Evolutionary conservation across 2,797 vertebrate species (phyloP).

Genomic region (Schizopygopsis pylzovi): DNA sequence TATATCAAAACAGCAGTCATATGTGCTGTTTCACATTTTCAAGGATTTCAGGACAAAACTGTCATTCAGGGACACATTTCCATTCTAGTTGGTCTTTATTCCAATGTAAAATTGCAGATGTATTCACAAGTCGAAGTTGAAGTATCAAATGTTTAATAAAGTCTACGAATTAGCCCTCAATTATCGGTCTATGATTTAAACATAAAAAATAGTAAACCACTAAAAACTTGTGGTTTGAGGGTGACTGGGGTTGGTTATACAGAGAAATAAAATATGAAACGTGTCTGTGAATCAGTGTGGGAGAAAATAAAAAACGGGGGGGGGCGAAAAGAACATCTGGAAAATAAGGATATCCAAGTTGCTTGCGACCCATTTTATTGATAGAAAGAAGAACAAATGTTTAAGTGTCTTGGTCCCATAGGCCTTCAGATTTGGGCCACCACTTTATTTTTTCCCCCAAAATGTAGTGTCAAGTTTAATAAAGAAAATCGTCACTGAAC

Average conservation of each 20-base stretch:
- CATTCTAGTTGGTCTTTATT: slow-evolving; percentile 5
- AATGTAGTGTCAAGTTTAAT: slow-evolving; percentile 14
- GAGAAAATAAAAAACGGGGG: slow-evolving; percentile 19
- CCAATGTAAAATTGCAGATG: not conserved
- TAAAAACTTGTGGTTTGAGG: slow-evolving; percentile 38
- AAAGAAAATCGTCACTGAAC: not conserved
- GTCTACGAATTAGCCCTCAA: not conserved
- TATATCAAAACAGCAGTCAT: slow-evolving; percentile 8
- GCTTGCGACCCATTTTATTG: slow-evolving; percentile 60
- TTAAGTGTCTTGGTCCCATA: slow-evolving; percentile 52
- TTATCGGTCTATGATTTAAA: slow-evolving; percentile 7
- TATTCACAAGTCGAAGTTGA: not conserved
- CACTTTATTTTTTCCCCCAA: not conserved
- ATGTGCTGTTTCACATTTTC: slow-evolving; percentile 17
- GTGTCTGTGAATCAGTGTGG: slow-evolving; percentile 24
- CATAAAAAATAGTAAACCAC: slow-evolving; percentile 40
- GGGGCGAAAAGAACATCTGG: slow-evolving; percentile 53
- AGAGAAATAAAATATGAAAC: slow-evolving; percentile 41
- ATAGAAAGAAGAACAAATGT: slow-evolving; percentile 56
- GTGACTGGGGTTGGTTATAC: slow-evolving; percentile 35
- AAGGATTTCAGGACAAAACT: slow-evolving; percentile 21
- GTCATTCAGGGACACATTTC: slow-evolving; percentile 30
- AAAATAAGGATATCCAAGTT: slow-evolving; percentile 54
- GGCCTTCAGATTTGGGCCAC: slow-evolving; percentile 22
- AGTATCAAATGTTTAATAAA: slow-evolving; percentile 28